phyloP scores from a whole-genome alignment of 2,113 vertebrate genomes.

The rat (Rattus norvegicus) region GRCr8 NC_086020.1:84863501-84864000 shows the following conservation, averaged over 20 bases:
- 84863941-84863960: background rate
- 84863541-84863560: background rate
- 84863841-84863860: background rate
- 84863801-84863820: background rate
- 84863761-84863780: background rate
- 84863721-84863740: background rate
- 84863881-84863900: background rate
- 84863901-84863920: background rate
- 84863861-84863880: background rate
- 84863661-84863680: background rate
- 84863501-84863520: background rate
- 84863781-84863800: background rate
- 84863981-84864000: background rate
- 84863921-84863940: background rate
- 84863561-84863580: accelerated
- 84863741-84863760: background rate
- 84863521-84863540: background rate
- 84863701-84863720: background rate
- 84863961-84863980: background rate
- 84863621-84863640: background rate
- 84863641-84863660: background rate
- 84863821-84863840: background rate
- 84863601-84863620: background rate
- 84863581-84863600: accelerated
- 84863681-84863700: background rate